Evolutionary conservation across 2,113 vertebrate genomes (phyloP).

Genomic region (Perognathus longimembris): DNA sequence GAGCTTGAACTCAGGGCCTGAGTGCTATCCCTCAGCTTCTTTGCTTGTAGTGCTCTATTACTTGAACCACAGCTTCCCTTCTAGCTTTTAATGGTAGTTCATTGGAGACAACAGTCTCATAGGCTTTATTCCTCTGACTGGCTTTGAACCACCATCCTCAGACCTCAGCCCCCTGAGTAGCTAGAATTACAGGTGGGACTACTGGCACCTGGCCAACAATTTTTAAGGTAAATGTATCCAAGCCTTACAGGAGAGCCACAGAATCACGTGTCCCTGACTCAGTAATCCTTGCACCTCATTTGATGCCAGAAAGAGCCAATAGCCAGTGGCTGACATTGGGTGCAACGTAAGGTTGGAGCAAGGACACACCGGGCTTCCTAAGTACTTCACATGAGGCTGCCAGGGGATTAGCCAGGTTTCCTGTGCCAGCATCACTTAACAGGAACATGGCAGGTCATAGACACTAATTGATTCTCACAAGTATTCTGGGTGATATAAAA

Average conservation of each 20-base stretch:
- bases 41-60: no score
- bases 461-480: constrained; percentile 68
- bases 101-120: no score
- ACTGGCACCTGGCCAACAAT: no score
- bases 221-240: background rate
- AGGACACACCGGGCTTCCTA: constrained; percentile 69
- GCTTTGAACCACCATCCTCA: no score
- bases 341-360: constrained; percentile 48
- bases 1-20: no score
- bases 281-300: background rate
- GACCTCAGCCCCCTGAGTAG: no score
- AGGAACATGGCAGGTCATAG: constrained; percentile 62
- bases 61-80: no score
- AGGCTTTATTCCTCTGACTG: no score
- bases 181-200: no score
- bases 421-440: constrained; percentile 71
- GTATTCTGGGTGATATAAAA: constrained; percentile 73
- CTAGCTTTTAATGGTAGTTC: no score
- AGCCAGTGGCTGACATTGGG: background rate
- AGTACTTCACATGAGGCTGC: constrained; percentile 69
- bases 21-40: no score
- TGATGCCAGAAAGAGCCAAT: constrained; percentile 19
- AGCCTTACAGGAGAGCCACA: background rate
- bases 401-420: constrained; percentile 67
- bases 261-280: background rate